Conservation (phyloP, 1,140 invertebrate genomes). For the Papilio aristodemus region DNA sequence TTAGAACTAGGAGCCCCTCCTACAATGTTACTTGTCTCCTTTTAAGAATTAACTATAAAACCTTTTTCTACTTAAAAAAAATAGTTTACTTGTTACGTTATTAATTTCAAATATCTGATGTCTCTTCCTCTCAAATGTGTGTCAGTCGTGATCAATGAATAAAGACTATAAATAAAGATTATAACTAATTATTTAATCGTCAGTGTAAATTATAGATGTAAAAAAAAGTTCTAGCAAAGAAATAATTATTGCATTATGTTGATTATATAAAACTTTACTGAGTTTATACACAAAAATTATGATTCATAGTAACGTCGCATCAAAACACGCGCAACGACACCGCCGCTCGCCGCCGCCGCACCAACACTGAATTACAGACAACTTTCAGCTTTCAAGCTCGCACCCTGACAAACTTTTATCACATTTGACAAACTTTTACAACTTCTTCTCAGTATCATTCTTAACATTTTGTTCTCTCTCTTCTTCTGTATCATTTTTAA, state of each 20-base stretch:
- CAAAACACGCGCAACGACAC: conserved; percentile 43
- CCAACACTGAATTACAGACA: conserved; percentile 50
- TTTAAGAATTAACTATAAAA: too few relatives aligned
- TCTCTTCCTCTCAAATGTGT: too few relatives aligned
- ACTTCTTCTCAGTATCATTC: not conserved
- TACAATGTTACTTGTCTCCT: too few relatives aligned
- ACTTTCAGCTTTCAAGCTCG: conserved; percentile 34
- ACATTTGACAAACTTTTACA: conserved; percentile 4
- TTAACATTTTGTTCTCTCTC: not conserved
- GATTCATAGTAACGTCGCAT: too few relatives aligned
- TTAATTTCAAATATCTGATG: too few relatives aligned
- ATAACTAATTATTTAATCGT: too few relatives aligned
- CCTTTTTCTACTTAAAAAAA: too few relatives aligned
- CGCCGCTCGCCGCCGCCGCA: conserved; percentile 62
- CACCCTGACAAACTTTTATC: conserved; percentile 51
- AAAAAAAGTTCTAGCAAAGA: not conserved
- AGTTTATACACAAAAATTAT: not conserved
- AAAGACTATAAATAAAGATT: not conserved
- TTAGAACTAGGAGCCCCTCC: too few relatives aligned
- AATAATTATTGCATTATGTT: not conserved
- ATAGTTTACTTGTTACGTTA: too few relatives aligned
- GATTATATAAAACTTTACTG: not conserved
- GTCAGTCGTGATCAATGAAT: not conserved
- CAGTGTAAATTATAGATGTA: not conserved
- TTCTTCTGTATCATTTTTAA: not conserved